Evolutionary conservation across 2,888 invertebrate species (phyloP), one percentile per base, ranked within the genome.

Genomic region (Oligia fasciuncula): DNA sequence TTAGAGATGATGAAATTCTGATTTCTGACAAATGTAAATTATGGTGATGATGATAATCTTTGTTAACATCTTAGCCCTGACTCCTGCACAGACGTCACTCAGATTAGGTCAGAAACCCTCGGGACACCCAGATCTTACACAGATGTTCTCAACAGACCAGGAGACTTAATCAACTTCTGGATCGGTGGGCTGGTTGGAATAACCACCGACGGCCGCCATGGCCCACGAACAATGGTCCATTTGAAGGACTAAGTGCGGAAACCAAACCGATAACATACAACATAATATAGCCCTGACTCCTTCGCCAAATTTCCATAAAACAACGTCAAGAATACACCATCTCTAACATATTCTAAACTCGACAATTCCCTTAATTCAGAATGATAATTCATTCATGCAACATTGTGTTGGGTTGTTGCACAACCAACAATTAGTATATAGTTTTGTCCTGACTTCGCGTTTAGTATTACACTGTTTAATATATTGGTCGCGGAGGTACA

Each of bases 391-490:
- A 94, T 94, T 92, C 92, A 91, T 89, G 86, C 90, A 85, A 85
- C 89, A 90, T 92, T 92, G 92, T 91, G 91, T 88, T 79, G 87
- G 77, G 88, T 92, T 93, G 88, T 92, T 93, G 90, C 91, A 90
- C 90, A 94, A 93, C 92, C 90, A 84, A 91, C 92, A 95, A 95
- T 95, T 95, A 95, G 93, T 90, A 85, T 90, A 90, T 87, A 88
- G 88, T 91, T 91, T 91, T 91, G 91, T 90, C 79, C 83, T 85
- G 91, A 90, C 85, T 89, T 89, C 87, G 86, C 83, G 77, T 87
- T 89, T 87, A 76, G 85, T 87, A 88, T 92, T 90, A 89, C 89
- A 85, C 81, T 74, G 80, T 83, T 79, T 91, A 89, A 92, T 91
- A 87, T 92, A 92, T 91, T 90, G 85, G 85, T 80, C 63, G 72